phyloP scores from a whole-genome alignment of 1,140 invertebrate genomes.

The Bathynomus jamesi region DNA sequence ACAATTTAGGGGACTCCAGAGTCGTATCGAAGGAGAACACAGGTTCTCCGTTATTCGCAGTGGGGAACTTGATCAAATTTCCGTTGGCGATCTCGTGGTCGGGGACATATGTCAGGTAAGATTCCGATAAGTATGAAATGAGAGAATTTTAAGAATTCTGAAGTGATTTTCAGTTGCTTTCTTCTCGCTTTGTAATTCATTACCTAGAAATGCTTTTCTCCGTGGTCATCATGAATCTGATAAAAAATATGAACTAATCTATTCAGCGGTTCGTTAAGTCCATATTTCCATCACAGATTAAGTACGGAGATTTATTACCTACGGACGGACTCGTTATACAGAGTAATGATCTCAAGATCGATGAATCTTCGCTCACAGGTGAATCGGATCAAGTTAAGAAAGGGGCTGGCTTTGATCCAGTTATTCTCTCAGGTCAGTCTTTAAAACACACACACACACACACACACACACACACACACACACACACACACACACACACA shows the following conservation, averaged over 20 bases:
- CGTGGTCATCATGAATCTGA: background rate
- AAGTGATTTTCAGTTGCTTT: no score
- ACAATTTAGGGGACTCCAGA: conserved; percentile 94
- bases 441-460: no score
- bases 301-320: conserved; percentile 93
- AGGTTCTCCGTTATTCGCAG: conserved; percentile 94
- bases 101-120: conserved; percentile 94
- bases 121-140: no score
- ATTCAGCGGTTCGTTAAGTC: no score
- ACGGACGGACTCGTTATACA: conserved; percentile 97
- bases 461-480: no score
- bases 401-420: conserved; percentile 82
- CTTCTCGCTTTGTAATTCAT: no score
- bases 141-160: no score
- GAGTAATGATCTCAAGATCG: conserved; percentile 97
- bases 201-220: no score
- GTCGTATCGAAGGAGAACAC: conserved; percentile 96
- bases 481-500: no score
- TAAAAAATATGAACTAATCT: no score
- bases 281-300: no score
- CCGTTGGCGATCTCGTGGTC: conserved; percentile 94
- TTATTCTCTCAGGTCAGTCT: conserved; percentile 94
- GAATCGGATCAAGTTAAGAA: conserved; percentile 99
- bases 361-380: conserved; percentile 96
- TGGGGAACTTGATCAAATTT: conserved; percentile 84